Percentiles rank a stretch among this genome's conserved stretches.
These are phyloP conservation scores for Ischnus inquisitorius DNA, from an alignment of 2,888 invertebrate genomes.

Conservation along the genomic window DNA sequence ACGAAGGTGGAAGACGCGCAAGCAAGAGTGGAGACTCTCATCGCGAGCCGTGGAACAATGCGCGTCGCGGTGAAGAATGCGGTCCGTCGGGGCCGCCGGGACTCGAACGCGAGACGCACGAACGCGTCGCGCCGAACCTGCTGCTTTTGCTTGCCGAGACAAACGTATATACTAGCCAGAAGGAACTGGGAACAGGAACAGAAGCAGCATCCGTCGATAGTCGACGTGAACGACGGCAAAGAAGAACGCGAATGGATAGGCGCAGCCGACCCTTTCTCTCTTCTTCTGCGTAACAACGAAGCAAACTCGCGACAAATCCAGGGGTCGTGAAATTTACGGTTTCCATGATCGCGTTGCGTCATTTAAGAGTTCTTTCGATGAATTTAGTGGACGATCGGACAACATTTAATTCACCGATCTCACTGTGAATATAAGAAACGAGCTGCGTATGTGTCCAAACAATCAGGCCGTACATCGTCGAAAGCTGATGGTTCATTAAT, in stretches of 20 bases:
- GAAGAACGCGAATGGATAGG: conserved; percentile 19
- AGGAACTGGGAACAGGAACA: conserved; percentile 61
- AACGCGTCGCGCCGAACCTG: conserved; percentile 68
- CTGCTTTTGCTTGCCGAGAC: conserved; percentile 51
- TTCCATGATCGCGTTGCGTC: conserved; percentile 76
- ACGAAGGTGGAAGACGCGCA: conserved; percentile 65
- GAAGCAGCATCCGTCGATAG: conserved; percentile 57
- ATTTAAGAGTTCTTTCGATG: conserved; percentile 64
- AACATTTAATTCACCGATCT: conserved; percentile 12
- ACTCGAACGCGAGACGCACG: conserved; percentile 57
- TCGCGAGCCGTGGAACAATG: conserved; percentile 81
- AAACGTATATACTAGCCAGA: conserved; percentile 21
- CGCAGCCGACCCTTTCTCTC: conserved; percentile 38
- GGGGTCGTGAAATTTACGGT: conserved; percentile 79
- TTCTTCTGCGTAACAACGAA: conserved; percentile 50
- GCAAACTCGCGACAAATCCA: conserved; percentile 80
- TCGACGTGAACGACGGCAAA: conserved; percentile 7
- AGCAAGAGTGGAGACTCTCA: conserved; percentile 64
- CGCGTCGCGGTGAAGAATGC: conserved; percentile 85
- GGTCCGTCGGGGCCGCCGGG: conserved; percentile 82
- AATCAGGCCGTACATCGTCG: neutral
- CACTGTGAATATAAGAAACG: neutral
- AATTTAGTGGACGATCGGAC: conserved; percentile 16
- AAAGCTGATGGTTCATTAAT: neutral
- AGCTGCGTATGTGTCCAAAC: neutral